Percentiles rank a stretch among this genome's conserved stretches.
These are phyloP conservation scores for Diadumene lineata DNA, from an alignment of 92 coral and sea anemone genomes.

Conservation along the genomic window DNA sequence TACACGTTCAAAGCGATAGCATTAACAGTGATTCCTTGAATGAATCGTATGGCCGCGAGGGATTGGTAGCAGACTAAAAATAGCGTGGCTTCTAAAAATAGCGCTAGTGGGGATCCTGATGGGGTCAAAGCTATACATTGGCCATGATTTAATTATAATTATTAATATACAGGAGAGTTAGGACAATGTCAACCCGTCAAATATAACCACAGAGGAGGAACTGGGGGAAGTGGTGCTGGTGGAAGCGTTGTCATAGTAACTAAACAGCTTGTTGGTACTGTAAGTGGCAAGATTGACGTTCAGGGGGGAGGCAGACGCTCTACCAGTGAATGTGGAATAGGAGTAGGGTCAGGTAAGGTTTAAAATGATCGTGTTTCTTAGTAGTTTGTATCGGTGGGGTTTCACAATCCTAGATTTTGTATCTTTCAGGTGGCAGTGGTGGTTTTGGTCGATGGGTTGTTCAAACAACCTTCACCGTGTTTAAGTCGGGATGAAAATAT, in stretches of 20 bases:
- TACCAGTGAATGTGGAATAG: background rate
- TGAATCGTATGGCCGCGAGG: no score
- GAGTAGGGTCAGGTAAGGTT: background rate
- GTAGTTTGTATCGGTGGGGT: background rate
- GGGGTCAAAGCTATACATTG: no score
- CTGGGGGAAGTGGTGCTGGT: conserved; percentile 72
- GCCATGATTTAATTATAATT: background rate
- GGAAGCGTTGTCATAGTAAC: conserved; percentile 64
- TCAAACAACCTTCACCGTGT: conserved; percentile 5
- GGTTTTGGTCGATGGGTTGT: conserved; percentile 58
- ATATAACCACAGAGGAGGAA: conserved; percentile 35
- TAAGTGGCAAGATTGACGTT: conserved; percentile 29
- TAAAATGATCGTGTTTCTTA: background rate
- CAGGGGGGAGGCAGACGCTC: conserved; percentile 32
- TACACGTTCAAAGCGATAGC: no score
- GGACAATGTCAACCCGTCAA: conserved; percentile 19
- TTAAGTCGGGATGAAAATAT: conserved; percentile 13
- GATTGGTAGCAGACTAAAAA: no score
- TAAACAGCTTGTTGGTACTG: conserved; percentile 16
- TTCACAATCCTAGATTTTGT: background rate
- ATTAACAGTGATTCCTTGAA: no score
- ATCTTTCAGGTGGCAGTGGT: conserved; percentile 50
- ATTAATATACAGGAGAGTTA: conserved; percentile 7
- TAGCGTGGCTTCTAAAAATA: no score
- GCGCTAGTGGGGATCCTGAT: no score